phyloP scores from a whole-genome alignment of 2,797 vertebrate genomes.

The Pseudochromis fuscus region DNA sequence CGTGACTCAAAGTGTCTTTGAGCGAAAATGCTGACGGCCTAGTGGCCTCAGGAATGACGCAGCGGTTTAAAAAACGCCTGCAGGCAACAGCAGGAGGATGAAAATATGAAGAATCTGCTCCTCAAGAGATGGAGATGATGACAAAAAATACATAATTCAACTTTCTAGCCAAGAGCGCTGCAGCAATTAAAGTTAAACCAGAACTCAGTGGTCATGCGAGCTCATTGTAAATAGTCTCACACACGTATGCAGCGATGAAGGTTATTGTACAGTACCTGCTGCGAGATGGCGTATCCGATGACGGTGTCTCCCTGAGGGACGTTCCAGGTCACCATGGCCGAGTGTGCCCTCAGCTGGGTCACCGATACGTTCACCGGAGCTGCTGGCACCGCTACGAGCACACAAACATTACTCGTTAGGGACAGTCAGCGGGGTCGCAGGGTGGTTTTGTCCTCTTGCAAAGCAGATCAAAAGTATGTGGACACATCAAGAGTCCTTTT shows the following conservation, averaged over 20 bases:
- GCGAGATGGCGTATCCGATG: conserved; percentile 96
- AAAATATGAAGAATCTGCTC: conserved; percentile 1
- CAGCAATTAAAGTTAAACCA: no score
- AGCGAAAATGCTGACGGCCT: conserved; percentile 24
- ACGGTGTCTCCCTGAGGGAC: conserved; percentile 94
- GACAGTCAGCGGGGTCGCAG: no score
- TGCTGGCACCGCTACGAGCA: conserved; percentile 84
- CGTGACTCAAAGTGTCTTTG: conserved; percentile 8
- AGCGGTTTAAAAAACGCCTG: conserved; percentile 35
- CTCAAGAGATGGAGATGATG: conserved; percentile 33
- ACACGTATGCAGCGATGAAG: background rate
- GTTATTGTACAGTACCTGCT: conserved; percentile 86
- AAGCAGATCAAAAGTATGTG: no score
- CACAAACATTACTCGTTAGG: conserved; percentile 18
- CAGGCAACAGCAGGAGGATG: conserved; percentile 4
- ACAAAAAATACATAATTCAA: conserved; percentile 53
- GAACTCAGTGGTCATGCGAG: no score
- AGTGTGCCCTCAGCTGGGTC: conserved; percentile 94
- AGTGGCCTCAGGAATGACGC: conserved; percentile 29
- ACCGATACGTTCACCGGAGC: conserved; percentile 96
- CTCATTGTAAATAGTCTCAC: conserved; percentile 5
- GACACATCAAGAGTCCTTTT: no score
- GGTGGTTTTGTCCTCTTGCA: no score
- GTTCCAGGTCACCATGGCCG: conserved; percentile 97
- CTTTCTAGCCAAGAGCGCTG: background rate